Percentiles rank a stretch among this genome's conserved stretches.
Conservation (phyloP, 2,113 vertebrate genomes). For the Nematolebias whitei region DNA sequence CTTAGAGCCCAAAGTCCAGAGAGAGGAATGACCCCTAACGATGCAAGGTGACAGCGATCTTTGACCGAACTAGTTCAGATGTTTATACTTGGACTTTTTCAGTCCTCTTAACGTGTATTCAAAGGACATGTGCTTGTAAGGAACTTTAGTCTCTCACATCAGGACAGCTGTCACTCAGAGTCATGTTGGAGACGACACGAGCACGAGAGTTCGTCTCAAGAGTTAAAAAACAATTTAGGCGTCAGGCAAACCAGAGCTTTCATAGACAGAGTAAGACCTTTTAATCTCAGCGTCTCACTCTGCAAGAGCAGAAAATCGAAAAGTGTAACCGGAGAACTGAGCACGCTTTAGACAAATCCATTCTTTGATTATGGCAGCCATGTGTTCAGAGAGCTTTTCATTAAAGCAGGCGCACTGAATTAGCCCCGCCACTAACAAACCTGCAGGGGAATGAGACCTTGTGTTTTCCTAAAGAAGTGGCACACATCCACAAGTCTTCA, state of each 20-base stretch:
- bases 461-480: neutral
- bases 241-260: constrained; percentile 16
- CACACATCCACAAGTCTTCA: neutral
- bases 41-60: neutral
- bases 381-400: constrained; percentile 43
- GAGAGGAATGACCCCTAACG: neutral
- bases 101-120: neutral
- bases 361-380: constrained; percentile 37
- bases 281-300: constrained; percentile 53
- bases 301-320: constrained; percentile 63
- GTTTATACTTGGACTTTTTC: no score
- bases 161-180: constrained; percentile 7
- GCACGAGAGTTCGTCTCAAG: constrained; percentile 11
- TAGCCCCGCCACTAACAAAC: constrained; percentile 20
- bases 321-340: constrained; percentile 30
- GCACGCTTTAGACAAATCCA: constrained; percentile 26
- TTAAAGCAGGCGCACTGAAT: constrained; percentile 29
- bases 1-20: neutral
- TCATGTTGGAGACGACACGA: neutral
- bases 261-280: constrained; percentile 24
- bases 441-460: neutral
- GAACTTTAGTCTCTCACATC: neutral
- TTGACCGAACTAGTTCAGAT: no score
- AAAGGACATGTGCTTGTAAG: neutral
- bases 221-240: constrained; percentile 10